Base-by-base conservation (phyloP, 2,888 invertebrate genomes). In the Pasiphila rectangulata region DNA sequence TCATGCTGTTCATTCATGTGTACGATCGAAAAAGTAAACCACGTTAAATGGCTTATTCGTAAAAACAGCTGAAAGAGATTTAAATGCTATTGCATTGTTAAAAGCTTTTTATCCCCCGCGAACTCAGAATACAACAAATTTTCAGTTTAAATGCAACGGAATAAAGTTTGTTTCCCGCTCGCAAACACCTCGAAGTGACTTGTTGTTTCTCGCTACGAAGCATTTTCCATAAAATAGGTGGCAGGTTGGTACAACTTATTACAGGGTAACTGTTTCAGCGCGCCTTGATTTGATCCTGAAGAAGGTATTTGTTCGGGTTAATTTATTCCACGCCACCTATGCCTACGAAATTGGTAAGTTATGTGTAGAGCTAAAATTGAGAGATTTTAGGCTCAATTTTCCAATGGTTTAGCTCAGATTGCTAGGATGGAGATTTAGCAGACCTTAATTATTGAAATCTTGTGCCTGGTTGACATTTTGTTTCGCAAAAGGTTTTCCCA, bases 211-310 rank as follows among this genome's bases (percentile, higher is more conserved):
- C 15, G 16, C 13, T 19, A 25, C 24, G 17, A 6, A 27, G 21
- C 35, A 34, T 35, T 24, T 43, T 21, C 21, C 10, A 38, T 38
- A 38, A 44, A 44, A 37, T 44, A 44, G 13, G 9, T 37, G 27
- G 37, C 37, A 38, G 17, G 44, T 44, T 44, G 23, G 16, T 38
- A 37, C 30, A 44, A 44, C 23, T 23, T 44, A 44, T 37, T 24
- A 29, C 37, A 36, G n/a, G 30, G 23, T 20, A 20, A 27, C 21
- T 6, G 10, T 19, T 35, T 42, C 42, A 37, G 21, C n/a, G 17
- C 30, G 13, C 17, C 9, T 30, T 44, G 36, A 44, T 44, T 44
- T 17, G 29, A 29, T 44, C 30, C 44, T 44, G 37, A 24, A 43
- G 30, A 6, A 36, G n/a, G n/a, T n/a, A 36, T 21, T 29, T 19